phyloP scores from a whole-genome alignment of 1,140 invertebrate genomes.

The Drosophila murphyi region DNA sequence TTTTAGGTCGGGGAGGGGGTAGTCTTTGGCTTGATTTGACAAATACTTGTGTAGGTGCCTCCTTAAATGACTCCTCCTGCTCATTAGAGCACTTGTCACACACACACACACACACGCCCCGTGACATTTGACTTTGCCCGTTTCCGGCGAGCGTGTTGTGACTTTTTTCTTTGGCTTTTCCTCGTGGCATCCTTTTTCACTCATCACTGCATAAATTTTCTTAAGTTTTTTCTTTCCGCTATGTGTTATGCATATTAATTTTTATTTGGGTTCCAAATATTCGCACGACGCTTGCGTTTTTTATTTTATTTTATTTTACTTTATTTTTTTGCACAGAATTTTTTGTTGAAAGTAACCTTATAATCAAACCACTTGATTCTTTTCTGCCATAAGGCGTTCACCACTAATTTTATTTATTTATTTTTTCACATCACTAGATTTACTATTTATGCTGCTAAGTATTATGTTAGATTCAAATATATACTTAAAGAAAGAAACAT shows the following conservation, averaged over 20 bases:
- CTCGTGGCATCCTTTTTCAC: conserved; percentile 75
- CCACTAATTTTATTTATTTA: too few species aligned
- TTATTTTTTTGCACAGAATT: too few species aligned
- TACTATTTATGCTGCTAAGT: too few species aligned
- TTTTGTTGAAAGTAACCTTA: too few species aligned
- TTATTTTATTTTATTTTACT: conserved; percentile 26
- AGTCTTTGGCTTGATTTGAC: conserved; percentile 60
- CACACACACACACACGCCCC: conserved; percentile 70
- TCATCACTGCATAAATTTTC: conserved; percentile 81
- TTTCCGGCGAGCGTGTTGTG: conserved; percentile 65
- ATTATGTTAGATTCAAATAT: too few species aligned
- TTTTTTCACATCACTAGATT: too few species aligned
- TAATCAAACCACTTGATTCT: too few species aligned
- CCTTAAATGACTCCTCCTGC: conserved; percentile 43
- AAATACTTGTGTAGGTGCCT: conserved; percentile 50
- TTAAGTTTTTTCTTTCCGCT: conserved; percentile 72
- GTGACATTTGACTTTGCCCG: conserved; percentile 53
- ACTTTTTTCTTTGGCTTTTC: conserved; percentile 27
- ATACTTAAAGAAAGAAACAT: too few species aligned
- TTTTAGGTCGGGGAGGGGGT: conserved; percentile 26
- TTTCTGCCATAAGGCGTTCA: too few species aligned
- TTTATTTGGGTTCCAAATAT: conserved; percentile 17
- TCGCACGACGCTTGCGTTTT: conserved; percentile 32
- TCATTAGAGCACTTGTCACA: conserved; percentile 81
- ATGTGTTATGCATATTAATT: conserved; percentile 81